Conservation (phyloP, 2,888 invertebrate genomes). For the Leptura quadrifasciata region DNA sequence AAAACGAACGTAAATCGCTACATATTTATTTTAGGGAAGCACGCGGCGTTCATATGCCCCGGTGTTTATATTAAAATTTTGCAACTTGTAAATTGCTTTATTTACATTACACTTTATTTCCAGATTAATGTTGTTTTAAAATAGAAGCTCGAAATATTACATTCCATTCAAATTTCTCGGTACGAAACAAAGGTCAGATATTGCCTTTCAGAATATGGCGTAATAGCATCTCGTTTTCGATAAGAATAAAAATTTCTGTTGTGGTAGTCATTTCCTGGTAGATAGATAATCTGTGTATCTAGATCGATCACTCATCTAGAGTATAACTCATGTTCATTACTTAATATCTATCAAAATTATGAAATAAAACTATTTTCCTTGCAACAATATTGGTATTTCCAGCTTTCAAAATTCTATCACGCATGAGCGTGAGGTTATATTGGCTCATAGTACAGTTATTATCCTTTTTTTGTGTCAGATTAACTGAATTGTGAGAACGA, state of each 20-base stretch:
- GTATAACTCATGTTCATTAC: too few species aligned
- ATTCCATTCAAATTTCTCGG: not conserved
- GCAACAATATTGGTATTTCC: too few species aligned
- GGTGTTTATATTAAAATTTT: slow-evolving; percentile 18
- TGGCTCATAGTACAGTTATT: too few species aligned
- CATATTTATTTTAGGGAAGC: slow-evolving; percentile 16
- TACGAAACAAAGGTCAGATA: slow-evolving; percentile 4
- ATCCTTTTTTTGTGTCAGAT: too few species aligned
- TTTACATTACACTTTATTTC: slow-evolving; percentile 27
- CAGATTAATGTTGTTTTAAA: slow-evolving; percentile 1
- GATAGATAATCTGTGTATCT: not conserved
- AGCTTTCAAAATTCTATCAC: too few species aligned
- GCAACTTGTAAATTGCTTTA: slow-evolving; percentile 6
- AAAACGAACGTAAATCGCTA: slow-evolving; percentile 4
- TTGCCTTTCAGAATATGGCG: not conserved
- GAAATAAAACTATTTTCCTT: too few species aligned
- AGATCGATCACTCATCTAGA: not conserved
- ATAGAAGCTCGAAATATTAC: not conserved
- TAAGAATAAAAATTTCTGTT: not conserved
- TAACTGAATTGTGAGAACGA: too few species aligned
- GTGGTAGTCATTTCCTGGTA: not conserved
- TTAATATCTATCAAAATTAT: too few species aligned
- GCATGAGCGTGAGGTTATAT: too few species aligned
- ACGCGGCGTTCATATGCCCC: slow-evolving; percentile 8
- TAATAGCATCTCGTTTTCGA: not conserved